These are phyloP conservation scores for Drosophila sp. DNA, from an alignment of 1,140 invertebrate genomes.

Conservation along the genomic window DNA sequence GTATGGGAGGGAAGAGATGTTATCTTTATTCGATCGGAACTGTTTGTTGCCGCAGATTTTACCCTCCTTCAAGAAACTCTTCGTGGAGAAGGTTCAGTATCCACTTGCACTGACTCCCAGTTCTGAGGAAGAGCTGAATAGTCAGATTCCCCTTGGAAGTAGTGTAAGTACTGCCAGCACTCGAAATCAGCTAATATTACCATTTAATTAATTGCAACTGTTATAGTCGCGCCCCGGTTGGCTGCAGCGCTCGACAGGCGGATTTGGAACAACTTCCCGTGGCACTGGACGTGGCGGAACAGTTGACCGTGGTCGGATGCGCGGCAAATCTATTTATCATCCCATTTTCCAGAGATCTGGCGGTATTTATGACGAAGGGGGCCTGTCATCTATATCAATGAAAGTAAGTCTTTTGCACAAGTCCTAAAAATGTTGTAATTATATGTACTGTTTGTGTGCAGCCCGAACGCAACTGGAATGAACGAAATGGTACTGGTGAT, in stretches of 20 bases:
- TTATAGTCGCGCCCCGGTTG: conserved; percentile 83
- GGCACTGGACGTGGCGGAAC: conserved; percentile 85
- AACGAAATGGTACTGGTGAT: conserved; percentile 86
- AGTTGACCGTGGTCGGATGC: conserved; percentile 85
- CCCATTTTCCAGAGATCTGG: conserved; percentile 75
- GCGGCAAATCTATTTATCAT: conserved; percentile 84
- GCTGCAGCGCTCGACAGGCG: conserved; percentile 85
- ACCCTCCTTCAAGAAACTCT: conserved; percentile 87
- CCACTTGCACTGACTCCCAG: conserved; percentile 90
- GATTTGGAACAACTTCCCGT: conserved; percentile 61
- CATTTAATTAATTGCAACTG: background rate
- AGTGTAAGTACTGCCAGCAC: conserved; percentile 41
- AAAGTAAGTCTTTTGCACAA: conserved; percentile 44
- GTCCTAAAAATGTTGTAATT: background rate
- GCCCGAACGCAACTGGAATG: conserved; percentile 84
- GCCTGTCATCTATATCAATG: conserved; percentile 33
- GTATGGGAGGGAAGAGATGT: conserved; percentile 95
- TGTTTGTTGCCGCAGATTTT: conserved; percentile 88
- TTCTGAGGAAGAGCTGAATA: conserved; percentile 89
- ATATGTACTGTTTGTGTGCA: background rate
- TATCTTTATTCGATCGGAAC: conserved; percentile 90
- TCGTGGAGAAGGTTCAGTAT: conserved; percentile 89
- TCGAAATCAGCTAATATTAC: background rate
- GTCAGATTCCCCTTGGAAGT: conserved; percentile 36
- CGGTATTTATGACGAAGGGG: conserved; percentile 70